Evolutionary conservation across 2,888 invertebrate genomes (phyloP), one percentile per base, ranked within the genome.

Genomic region (Torymus aiolomorphi): DNA sequence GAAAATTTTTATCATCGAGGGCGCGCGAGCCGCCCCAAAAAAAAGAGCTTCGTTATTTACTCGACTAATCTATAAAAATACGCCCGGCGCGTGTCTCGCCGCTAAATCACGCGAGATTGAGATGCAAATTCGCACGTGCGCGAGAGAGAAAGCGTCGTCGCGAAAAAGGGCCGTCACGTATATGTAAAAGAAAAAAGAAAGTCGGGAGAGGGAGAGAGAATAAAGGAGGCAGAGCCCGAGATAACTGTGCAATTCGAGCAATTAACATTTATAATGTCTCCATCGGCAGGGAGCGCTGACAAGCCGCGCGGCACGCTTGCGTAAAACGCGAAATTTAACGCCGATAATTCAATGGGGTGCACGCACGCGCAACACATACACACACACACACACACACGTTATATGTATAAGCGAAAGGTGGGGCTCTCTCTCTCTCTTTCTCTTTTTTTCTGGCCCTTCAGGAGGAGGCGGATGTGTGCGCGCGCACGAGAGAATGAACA

Each of bases 221-320:
- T 81, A 56, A 75, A 79, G 65, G 14, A 49, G 54, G 10, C n/a
- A 5, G 62, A 77, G 73, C 76, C 77, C 76, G 84, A 85, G 87
- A 86, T 88, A 87, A 85, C 86, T 84, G 86, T 83, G 88, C 86
- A 86, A 88, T 88, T 86, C 86, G 86, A 84, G 86, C 88, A 88
- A 86, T 88, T 87, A 89, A 88, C 87, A 87, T 87, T 88, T 86
- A 85, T 86, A 88, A 88, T 86, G 88, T 88, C 87, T 88, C 86
- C 86, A 88, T 88, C 84, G 75, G 75, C 66, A 65, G 52, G 59
- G 52, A 74, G 57, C 80, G 82, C 80, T 82, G 86, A 86, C 85
- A 84, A 20, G 83, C 81, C 63, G 80, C 67, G 66, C 69, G 62
- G 67, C 71, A 73, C 70, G 83, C 81, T 83, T 81, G 82, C 83